These are phyloP conservation scores for Oryzias woworae DNA, from an alignment of 2,113 vertebrate genomes.

Conservation along the genomic window DNA sequence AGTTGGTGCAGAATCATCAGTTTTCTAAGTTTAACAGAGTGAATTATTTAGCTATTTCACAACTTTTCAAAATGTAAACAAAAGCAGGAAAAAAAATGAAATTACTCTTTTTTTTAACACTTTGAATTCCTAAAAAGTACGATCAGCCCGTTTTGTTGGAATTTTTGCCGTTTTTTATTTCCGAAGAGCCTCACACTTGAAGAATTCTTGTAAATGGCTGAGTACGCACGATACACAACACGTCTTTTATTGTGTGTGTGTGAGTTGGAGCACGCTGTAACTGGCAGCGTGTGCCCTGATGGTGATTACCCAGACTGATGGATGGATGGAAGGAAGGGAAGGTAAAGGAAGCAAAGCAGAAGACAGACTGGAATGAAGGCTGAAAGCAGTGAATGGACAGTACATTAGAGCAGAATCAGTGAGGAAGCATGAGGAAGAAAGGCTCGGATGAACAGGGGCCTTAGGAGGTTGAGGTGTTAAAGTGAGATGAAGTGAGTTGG, in stretches of 20 bases:
- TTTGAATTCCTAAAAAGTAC: constrained; percentile 16
- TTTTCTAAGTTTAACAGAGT: too few species aligned
- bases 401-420: constrained; percentile 48
- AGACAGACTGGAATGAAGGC: constrained; percentile 31
- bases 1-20: not conserved
- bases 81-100: constrained; percentile 8
- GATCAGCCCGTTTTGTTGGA: constrained; percentile 14
- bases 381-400: constrained; percentile 44
- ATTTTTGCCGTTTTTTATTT: constrained; percentile 23
- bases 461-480: constrained; percentile 58
- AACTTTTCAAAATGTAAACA: constrained; percentile 2
- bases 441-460: constrained; percentile 36
- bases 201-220: constrained; percentile 55
- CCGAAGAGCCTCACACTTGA: constrained; percentile 28
- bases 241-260: constrained; percentile 52
- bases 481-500: constrained; percentile 44
- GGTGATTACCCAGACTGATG: constrained; percentile 74
- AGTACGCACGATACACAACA: constrained; percentile 57
- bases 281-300: constrained; percentile 69
- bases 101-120: not conserved
- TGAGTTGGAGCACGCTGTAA: constrained; percentile 71
- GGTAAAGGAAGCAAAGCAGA: constrained; percentile 33
- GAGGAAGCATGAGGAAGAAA: constrained; percentile 20
- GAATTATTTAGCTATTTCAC: not conserved
- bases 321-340: constrained; percentile 57